Evolutionary conservation across 1,140 invertebrate species (phyloP).

Genomic region (Tribolium castaneum): DNA sequence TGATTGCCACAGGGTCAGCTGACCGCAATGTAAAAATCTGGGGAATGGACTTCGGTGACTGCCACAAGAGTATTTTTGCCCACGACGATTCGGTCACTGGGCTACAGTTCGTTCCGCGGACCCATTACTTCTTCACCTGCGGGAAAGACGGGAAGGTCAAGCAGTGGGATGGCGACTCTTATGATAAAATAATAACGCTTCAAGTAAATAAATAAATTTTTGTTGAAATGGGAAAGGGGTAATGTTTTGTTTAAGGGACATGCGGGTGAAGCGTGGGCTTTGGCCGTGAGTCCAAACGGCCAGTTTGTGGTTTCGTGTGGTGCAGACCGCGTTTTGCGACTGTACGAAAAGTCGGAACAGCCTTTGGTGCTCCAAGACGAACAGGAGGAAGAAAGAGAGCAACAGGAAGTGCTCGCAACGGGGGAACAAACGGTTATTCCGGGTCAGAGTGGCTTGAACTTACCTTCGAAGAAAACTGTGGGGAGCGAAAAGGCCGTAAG

Average conservation of each 20-base stretch:
- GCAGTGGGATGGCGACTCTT: conserved; percentile 97
- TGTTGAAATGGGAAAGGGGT: no score
- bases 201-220: conserved; percentile 69
- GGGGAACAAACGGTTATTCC: conserved; percentile 76
- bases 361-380: conserved; percentile 92
- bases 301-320: conserved; percentile 85
- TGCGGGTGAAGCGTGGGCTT: conserved; percentile 79
- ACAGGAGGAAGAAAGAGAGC: conserved; percentile 84
- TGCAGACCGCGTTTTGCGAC: conserved; percentile 87
- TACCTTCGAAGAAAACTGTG: conserved; percentile 91
- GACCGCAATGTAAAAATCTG: conserved; percentile 98
- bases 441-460: conserved; percentile 76
- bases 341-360: conserved; percentile 91
- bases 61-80: conserved; percentile 87
- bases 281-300: conserved; percentile 86
- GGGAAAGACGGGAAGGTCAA: conserved; percentile 95
- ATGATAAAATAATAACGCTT: conserved; percentile 90
- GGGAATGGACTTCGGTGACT: conserved; percentile 99
- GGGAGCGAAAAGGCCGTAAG: conserved; percentile 84
- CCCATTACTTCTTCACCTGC: conserved; percentile 93
- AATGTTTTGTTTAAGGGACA: conserved; percentile 71
- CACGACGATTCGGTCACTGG: conserved; percentile 95
- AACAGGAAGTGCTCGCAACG: conserved; percentile 78
- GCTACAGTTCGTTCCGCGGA: conserved; percentile 88
- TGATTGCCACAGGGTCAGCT: conserved; percentile 94